These are phyloP conservation scores for Eucriotettix oculatus DNA, from an alignment of 2,888 invertebrate species.

Conservation along the genomic window DNA sequence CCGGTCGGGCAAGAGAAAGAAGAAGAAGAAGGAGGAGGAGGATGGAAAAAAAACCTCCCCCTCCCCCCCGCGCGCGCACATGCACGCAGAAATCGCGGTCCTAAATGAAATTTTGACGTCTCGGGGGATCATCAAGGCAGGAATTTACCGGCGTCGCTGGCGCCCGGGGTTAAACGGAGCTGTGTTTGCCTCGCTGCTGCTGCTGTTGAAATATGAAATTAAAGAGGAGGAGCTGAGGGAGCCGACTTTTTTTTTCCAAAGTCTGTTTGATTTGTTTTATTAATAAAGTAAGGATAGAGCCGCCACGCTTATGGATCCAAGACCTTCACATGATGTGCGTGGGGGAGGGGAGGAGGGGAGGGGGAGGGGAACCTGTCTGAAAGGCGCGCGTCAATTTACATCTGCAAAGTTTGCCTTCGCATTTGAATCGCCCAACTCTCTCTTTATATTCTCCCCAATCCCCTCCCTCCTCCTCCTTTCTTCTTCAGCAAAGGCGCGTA, in stretches of 20 bases:
- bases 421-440: not conserved
- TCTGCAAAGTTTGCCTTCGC: not conserved
- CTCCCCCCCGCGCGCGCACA: not conserved
- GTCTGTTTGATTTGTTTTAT: not conserved
- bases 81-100: slow-evolving; percentile 9
- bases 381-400: not conserved
- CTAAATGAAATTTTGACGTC: slow-evolving; percentile 14
- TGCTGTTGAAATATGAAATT: slow-evolving; percentile 9
- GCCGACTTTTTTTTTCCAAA: not conserved
- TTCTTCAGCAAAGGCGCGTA: too few species aligned
- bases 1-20: not conserved
- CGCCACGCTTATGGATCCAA: too few species aligned
- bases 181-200: slow-evolving; percentile 2
- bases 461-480: not conserved
- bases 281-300: not conserved
- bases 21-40: not conserved
- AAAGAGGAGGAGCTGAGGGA: not conserved
- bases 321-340: too few species aligned
- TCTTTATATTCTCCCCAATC: too few species aligned
- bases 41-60: slow-evolving; percentile 2
- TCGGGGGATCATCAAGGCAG: slow-evolving; percentile 10
- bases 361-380: not conserved
- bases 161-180: not conserved
- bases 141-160: slow-evolving; percentile 3
- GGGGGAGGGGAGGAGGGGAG: too few species aligned